Evolutionary conservation across 2,113 vertebrate genomes (phyloP).

Genomic region (Grallaria varia): DNA sequence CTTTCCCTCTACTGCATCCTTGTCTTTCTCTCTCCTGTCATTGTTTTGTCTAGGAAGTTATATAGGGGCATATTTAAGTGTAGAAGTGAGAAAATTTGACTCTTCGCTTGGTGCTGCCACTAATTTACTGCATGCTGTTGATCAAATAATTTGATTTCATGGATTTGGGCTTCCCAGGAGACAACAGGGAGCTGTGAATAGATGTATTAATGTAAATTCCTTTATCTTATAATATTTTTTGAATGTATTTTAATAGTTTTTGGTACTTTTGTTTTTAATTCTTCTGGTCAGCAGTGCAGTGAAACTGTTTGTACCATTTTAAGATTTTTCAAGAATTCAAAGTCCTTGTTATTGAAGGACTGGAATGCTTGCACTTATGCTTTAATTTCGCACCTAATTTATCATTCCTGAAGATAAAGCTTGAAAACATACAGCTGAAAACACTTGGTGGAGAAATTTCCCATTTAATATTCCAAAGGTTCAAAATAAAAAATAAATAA

Average conservation of each 20-base stretch:
- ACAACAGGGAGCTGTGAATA: background rate
- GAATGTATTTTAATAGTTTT: background rate
- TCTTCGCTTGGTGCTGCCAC: background rate
- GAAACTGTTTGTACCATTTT: background rate
- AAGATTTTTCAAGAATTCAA: background rate
- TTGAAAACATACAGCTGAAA: background rate
- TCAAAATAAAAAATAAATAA: background rate
- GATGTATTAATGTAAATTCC: background rate
- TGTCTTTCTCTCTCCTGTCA: background rate
- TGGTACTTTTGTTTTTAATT: background rate
- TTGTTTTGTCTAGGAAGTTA: background rate
- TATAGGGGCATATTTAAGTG: background rate
- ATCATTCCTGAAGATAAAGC: background rate
- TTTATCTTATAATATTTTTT: background rate
- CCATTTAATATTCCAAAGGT: background rate
- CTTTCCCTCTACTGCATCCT: background rate
- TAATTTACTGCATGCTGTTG: background rate
- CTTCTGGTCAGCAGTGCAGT: background rate
- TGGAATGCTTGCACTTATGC: background rate
- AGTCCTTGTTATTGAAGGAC: background rate
- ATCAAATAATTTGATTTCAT: background rate
- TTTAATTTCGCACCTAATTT: constrained; percentile 11
- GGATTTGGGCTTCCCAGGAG: background rate
- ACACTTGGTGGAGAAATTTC: background rate
- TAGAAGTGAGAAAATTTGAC: background rate